Base-by-base conservation (phyloP, 2,888 invertebrate genomes). In the Neoascia interrupta region DNA sequence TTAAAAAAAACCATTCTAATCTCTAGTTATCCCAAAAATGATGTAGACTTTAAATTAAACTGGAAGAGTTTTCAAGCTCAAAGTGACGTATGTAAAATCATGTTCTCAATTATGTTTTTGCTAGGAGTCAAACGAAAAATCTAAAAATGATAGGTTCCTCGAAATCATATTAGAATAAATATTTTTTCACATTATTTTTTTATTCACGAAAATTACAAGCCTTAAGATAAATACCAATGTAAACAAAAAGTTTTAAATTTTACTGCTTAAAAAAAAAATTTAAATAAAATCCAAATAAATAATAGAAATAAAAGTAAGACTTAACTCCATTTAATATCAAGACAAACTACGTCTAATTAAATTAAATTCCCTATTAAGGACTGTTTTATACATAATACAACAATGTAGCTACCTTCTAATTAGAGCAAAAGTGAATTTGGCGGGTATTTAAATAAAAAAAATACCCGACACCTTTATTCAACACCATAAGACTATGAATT, bases 241-340 rank as follows among this genome's bases (percentile, higher is more conserved):
- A 58, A 73, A 58, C 37, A 37, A 47, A 43, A 34, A 34, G 5
- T 21, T 49, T 64, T 64, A 11, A 39, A 37, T 47, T 51, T 37
- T 37, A 37, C 16, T 58, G 41, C 41, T 64, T 37, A 56, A 47
- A 11, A n/a, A n/a, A n/a, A 58, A 43, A 69, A 58, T 49, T 36
- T 61, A 54, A 47, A 63, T 61, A 45, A 11, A 47, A 56, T 63
- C 49, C 19, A 49, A 75, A 70, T 70, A 75, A 75, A 70, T 70
- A 70, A 63, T 63, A 63, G 70, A 75, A 70, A 69, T 43, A 56
- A 63, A 74, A n/a, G n/a, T n/a, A n/a, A n/a, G n/a, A n/a, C n/a
- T n/a, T n/a, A n/a, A 51, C 63, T 75, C 39, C 60, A 74, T 61
- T 75, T 26, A 39, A 31, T 39, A 37, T 31, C 26, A 54, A 58